Percentiles rank a stretch among this genome's conserved stretches.
Conservation (phyloP, 2,888 invertebrate species). For the Himalopsyche kuldschensis region DNA sequence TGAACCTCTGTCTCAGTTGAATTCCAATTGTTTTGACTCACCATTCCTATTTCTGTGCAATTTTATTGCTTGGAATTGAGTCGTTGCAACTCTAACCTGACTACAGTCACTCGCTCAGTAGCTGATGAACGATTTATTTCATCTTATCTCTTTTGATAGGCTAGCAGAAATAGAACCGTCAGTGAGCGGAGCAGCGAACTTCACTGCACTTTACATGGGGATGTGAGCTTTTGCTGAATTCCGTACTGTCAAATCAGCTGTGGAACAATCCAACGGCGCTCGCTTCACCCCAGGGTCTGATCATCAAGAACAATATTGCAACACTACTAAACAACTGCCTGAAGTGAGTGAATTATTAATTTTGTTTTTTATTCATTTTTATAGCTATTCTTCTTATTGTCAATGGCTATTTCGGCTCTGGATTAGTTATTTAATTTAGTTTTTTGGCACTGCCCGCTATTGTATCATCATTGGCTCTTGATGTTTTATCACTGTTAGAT, state of each 20-base stretch:
- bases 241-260: constrained; percentile 51
- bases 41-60: background rate
- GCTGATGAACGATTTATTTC: constrained; percentile 1
- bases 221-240: constrained; percentile 62
- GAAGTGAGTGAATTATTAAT: constrained; percentile 47
- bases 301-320: constrained; percentile 39
- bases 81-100: background rate
- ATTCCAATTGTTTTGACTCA: background rate
- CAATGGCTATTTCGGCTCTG: background rate
- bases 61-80: background rate
- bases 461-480: too few species aligned
- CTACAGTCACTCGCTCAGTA: too few species aligned
- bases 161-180: constrained; percentile 78
- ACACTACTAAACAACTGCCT: constrained; percentile 61
- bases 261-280: constrained; percentile 50
- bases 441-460: too few species aligned
- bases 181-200: constrained; percentile 79
- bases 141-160: constrained; percentile 44
- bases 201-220: constrained; percentile 79
- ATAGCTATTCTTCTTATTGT: too few species aligned
- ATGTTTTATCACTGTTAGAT: too few species aligned
- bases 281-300: constrained; percentile 51
- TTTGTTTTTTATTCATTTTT: background rate
- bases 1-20: background rate
- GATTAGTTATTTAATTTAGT: too few species aligned